Evolutionary conservation across 2,888 invertebrate species (phyloP).

Genomic region (Salticus scenicus): DNA sequence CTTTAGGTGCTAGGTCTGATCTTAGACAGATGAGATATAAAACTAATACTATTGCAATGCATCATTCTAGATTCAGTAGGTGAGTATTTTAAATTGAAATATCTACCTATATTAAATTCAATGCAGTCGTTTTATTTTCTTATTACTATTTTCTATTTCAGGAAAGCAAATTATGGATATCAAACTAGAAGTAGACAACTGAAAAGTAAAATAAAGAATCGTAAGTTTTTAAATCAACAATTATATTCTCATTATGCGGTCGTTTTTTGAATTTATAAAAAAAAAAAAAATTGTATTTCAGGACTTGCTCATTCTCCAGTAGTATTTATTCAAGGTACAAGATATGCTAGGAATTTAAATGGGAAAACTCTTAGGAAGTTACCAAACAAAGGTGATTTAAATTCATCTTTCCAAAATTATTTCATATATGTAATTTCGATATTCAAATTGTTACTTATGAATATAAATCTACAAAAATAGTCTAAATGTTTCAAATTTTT

Average conservation of each 20-base stretch:
- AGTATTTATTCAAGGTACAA: neutral
- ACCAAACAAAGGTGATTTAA: neutral
- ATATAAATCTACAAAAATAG: too few relatives aligned
- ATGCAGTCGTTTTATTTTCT: neutral
- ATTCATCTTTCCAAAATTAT: too few relatives aligned
- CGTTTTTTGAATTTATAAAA: neutral
- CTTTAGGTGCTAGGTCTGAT: too few relatives aligned
- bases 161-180: neutral
- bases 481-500: too few relatives aligned
- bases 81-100: neutral
- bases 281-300: neutral
- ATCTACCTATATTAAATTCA: too few relatives aligned
- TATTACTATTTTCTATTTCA: neutral
- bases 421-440: too few relatives aligned
- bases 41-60: too few relatives aligned
- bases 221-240: neutral
- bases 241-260: neutral
- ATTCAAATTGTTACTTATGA: too few relatives aligned
- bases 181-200: neutral
- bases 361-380: conserved; percentile 19
- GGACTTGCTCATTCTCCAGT: neutral
- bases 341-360: conserved; percentile 1
- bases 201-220: neutral
- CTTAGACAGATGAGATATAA: too few relatives aligned
- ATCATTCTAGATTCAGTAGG: neutral